These are phyloP conservation scores for Hipposideros larvatus DNA, from an alignment of 2,797 vertebrate genomes.

Conservation along the genomic window DNA sequence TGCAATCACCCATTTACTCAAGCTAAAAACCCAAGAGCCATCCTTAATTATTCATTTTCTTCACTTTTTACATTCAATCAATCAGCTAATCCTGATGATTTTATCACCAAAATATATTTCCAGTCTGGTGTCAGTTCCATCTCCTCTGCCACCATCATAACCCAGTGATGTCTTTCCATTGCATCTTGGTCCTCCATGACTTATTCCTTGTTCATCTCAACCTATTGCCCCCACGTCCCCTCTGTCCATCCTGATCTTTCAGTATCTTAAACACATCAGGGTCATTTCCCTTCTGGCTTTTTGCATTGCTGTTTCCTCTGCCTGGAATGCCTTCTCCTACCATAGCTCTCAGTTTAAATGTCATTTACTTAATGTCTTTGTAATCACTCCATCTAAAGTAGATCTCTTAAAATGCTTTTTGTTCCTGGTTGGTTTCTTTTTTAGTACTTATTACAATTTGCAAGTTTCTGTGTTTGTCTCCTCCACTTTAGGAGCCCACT, in stretches of 20 bases:
- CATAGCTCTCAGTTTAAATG: neutral
- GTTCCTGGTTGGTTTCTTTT: conserved; percentile 4
- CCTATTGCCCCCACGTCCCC: too few species aligned
- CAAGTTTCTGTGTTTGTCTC: conserved; percentile 14
- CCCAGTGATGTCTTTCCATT: neutral
- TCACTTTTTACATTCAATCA: neutral
- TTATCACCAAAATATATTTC: conserved; percentile 15
- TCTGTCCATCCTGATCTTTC: neutral
- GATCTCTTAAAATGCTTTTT: conserved; percentile 35
- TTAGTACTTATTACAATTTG: neutral
- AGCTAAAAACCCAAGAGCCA: neutral
- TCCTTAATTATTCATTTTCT: neutral
- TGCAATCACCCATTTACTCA: neutral
- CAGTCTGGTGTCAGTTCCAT: neutral
- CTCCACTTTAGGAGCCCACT: neutral
- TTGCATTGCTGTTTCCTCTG: neutral
- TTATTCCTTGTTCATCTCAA: neutral
- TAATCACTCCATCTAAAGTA: neutral
- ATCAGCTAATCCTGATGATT: neutral
- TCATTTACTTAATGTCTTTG: conserved; percentile 17
- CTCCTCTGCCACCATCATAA: neutral
- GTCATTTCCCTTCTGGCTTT: neutral
- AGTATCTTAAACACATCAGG: neutral
- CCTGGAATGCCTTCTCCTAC: neutral
- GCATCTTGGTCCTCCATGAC: neutral